Conservation (phyloP, 2,797 vertebrate species). For the Triplophysa yarkandensis region DNA sequence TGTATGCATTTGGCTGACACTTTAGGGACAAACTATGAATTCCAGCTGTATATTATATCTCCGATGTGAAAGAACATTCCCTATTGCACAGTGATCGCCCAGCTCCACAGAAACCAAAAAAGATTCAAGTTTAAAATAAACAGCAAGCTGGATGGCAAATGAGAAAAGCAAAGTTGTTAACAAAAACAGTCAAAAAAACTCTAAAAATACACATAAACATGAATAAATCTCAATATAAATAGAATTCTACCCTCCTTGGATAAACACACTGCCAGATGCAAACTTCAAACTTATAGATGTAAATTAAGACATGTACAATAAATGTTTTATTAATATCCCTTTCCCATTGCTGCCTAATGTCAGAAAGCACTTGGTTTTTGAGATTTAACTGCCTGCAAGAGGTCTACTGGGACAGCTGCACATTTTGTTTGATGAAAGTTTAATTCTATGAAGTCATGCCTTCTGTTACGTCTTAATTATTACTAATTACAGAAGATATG, state of each 20-base stretch:
- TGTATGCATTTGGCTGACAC: background rate
- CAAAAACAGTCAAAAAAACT: background rate
- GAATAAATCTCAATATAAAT: conserved; percentile 2
- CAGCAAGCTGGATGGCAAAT: background rate
- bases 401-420: conserved; percentile 41
- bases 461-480: conserved; percentile 35
- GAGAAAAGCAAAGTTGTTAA: background rate
- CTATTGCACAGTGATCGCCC: background rate
- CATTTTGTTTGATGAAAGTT: conserved; percentile 47
- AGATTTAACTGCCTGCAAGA: conserved; percentile 41
- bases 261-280: background rate
- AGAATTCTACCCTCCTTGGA: background rate
- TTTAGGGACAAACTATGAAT: background rate
- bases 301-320: conserved; percentile 19
- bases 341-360: conserved; percentile 27
- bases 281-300: conserved; percentile 21
- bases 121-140: background rate
- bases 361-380: conserved; percentile 24
- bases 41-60: background rate
- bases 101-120: background rate
- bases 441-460: conserved; percentile 28
- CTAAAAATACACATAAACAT: background rate
- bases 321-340: conserved; percentile 47
- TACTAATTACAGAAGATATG: conserved; percentile 30
- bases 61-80: background rate